These are phyloP conservation scores for Neocloeon triangulifer DNA, from an alignment of 1,140 invertebrate species.

Conservation along the genomic window DNA sequence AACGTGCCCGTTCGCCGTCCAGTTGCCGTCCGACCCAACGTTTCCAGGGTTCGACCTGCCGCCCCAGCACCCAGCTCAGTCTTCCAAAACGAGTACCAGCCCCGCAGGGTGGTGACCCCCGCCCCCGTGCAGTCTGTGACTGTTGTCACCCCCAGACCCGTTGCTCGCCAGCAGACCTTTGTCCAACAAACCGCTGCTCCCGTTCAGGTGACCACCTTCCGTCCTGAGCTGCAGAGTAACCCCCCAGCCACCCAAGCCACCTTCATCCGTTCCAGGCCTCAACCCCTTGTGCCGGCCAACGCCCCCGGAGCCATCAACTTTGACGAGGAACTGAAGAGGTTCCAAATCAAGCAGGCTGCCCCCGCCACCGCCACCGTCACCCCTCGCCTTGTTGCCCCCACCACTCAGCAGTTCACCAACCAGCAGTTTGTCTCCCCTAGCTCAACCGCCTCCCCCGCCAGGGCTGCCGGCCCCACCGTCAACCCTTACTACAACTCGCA, in stretches of 20 bases:
- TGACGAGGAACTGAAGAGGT: conserved; percentile 48
- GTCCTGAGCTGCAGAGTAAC: conserved; percentile 34
- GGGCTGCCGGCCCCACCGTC: conserved; percentile 13
- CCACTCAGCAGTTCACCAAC: neutral
- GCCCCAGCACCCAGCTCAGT: conserved; percentile 34
- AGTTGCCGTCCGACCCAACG: conserved; percentile 17
- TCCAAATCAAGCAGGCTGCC: conserved; percentile 30
- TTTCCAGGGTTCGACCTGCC: conserved; percentile 21
- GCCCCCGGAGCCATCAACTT: conserved; percentile 32
- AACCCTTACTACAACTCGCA: conserved; percentile 51
- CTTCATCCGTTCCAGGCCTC: conserved; percentile 13
- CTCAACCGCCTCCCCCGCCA: conserved; percentile 11
- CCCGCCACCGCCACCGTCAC: neutral
- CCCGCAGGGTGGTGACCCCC: conserved; percentile 19
- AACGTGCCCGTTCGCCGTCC: conserved; percentile 16
- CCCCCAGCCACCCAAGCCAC: conserved; percentile 24
- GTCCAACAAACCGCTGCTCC: conserved; percentile 18
- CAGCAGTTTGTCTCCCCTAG: conserved; percentile 5
- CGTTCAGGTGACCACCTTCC: conserved; percentile 33
- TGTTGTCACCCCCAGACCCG: neutral
- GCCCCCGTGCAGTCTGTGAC: conserved; percentile 10
- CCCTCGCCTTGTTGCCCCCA: neutral
- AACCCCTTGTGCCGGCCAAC: conserved; percentile 17
- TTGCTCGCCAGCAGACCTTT: conserved; percentile 9
- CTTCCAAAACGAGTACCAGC: conserved; percentile 37